Evolutionary conservation across 2,113 vertebrate species (phyloP).

Genomic region (Meriones unguiculatus): DNA sequence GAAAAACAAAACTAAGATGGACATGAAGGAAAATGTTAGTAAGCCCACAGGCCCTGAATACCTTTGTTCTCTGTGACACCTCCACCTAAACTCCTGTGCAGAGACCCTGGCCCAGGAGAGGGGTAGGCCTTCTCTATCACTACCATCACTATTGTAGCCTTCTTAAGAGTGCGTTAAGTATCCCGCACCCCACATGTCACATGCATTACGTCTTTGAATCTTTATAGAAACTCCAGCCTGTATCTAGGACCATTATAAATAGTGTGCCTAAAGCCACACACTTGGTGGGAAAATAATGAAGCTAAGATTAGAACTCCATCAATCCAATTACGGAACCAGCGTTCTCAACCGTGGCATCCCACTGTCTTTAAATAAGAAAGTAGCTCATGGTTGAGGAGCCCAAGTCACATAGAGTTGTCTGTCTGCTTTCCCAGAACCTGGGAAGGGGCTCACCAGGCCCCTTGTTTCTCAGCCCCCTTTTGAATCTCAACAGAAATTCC

Average conservation of each 20-base stretch:
- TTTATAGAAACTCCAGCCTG: not conserved
- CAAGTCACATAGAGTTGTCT: not conserved
- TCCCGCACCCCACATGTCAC: not conserved
- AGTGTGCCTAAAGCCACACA: not conserved
- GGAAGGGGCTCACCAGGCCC: not conserved
- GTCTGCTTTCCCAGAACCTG: not conserved
- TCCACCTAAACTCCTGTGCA: not conserved
- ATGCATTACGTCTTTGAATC: not conserved
- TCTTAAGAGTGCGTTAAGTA: not conserved
- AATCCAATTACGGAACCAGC: not conserved
- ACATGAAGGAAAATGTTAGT: not conserved
- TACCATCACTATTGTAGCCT: fast-evolving
- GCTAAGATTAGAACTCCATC: not conserved
- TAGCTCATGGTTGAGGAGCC: not conserved
- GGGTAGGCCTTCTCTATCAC: not conserved
- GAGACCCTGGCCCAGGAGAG: not conserved
- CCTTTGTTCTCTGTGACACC: not conserved
- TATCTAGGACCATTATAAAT: not conserved
- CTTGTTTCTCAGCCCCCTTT: not conserved
- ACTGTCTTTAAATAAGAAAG: not conserved
- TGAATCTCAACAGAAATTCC: constrained; percentile 1
- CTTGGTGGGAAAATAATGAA: constrained; percentile 20
- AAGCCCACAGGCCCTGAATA: not conserved
- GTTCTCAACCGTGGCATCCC: not conserved
- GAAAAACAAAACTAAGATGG: not conserved